These are phyloP conservation scores for Phrynosoma blainvillii DNA, from an alignment of 2,113 vertebrate genomes.

Conservation along the genomic window DNA sequence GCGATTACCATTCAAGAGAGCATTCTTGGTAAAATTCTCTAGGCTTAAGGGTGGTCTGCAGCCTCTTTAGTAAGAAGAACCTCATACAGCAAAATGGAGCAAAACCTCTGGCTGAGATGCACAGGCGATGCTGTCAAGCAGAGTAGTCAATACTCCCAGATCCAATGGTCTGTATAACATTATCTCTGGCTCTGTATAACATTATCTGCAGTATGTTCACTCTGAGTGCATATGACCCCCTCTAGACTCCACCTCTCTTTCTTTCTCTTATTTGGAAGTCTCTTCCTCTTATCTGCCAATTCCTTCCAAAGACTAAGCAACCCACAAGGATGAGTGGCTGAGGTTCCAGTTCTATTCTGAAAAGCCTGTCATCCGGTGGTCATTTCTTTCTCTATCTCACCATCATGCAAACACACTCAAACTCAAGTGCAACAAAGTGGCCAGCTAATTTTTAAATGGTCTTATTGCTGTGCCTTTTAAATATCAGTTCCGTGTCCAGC, in stretches of 20 bases:
- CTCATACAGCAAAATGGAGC: neutral
- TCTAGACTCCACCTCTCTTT: neutral
- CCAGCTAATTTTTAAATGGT: neutral
- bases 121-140: neutral
- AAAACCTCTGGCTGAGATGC: neutral
- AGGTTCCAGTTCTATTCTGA: neutral
- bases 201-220: neutral
- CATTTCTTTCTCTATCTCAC: neutral
- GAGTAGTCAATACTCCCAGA: neutral
- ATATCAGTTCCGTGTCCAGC: neutral
- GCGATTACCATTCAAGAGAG: neutral
- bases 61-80: neutral
- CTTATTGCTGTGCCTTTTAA: neutral
- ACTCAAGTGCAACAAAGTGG: neutral
- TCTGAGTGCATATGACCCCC: neutral
- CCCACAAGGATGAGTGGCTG: neutral
- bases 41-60: neutral
- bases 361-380: slow-evolving; percentile 5
- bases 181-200: neutral
- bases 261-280: neutral
- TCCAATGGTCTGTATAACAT: neutral
- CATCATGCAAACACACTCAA: neutral
- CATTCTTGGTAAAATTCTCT: neutral
- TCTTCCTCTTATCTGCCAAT: no score
- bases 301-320: neutral